Evolutionary conservation across 1,140 invertebrate genomes (phyloP).

Genomic region (Ceratitis capitata): DNA sequence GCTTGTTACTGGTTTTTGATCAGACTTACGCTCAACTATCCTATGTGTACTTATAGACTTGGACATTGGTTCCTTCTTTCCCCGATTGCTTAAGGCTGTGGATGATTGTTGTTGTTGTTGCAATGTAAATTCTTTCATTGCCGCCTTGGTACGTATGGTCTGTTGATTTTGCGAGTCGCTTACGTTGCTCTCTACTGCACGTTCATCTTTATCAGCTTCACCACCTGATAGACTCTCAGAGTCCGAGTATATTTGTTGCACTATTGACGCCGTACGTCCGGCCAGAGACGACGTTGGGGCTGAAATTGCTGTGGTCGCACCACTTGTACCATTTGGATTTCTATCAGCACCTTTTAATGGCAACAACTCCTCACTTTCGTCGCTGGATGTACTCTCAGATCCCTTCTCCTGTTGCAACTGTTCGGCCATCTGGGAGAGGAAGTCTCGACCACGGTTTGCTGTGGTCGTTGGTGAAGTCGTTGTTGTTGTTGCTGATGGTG

Average conservation of each 20-base stretch:
- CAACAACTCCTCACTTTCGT: constrained; percentile 81
- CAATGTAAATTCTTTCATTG: constrained; percentile 80
- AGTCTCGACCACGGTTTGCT: constrained; percentile 48
- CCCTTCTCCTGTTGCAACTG: constrained; percentile 68
- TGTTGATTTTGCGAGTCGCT: constrained; percentile 76
- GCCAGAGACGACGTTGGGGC: constrained; percentile 74
- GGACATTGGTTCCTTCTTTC: not conserved
- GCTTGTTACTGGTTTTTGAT: not conserved
- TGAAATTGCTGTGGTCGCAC: constrained; percentile 72
- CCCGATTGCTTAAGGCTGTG: not conserved
- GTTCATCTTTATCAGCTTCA: constrained; percentile 53
- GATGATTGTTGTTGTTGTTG: constrained; percentile 44
- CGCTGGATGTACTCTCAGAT: constrained; percentile 70
- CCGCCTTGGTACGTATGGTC: constrained; percentile 79
- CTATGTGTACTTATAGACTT: constrained; percentile 43
- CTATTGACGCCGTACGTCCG: constrained; percentile 46
- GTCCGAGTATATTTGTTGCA: constrained; percentile 60
- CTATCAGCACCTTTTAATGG: constrained; percentile 60
- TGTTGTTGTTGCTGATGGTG: not conserved
- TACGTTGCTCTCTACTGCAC: constrained; percentile 67
- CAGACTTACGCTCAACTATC: not conserved
- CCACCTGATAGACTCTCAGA: constrained; percentile 55
- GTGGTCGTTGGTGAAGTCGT: constrained; percentile 37
- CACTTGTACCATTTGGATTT: not conserved
- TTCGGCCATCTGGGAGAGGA: constrained; percentile 71